A percentile compares a stretch with the other conserved stretches of the same genome.
phyloP scores from a whole-genome alignment of 1,140 invertebrate species.

The Psilanteris sp. region DNA sequence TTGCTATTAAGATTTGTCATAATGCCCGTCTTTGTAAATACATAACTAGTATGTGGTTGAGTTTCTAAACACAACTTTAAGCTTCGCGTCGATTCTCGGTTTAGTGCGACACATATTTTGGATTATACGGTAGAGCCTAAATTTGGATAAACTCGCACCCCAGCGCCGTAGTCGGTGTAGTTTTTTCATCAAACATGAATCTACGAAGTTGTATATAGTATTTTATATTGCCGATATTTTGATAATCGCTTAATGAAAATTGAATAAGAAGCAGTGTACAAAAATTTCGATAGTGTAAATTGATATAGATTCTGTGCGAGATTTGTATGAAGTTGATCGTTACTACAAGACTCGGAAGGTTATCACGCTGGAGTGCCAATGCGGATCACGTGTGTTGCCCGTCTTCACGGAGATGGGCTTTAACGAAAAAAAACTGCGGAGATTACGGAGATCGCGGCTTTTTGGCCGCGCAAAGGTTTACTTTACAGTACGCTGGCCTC shows the following conservation, averaged over 20 bases:
- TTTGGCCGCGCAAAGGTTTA: slow-evolving; percentile 84
- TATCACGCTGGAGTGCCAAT: slow-evolving; percentile 79
- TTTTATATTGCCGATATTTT: background rate
- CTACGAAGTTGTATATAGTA: background rate
- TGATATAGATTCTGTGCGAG: slow-evolving; percentile 11
- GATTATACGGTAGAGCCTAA: no score
- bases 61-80: background rate
- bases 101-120: no score
- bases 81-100: background rate
- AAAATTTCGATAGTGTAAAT: slow-evolving; percentile 9
- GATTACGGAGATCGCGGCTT: slow-evolving; percentile 82
- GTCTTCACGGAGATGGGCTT: slow-evolving; percentile 81
- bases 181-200: no score
- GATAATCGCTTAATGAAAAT: no score
- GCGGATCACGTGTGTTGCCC: slow-evolving; percentile 78
- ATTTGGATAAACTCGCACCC: no score
- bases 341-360: slow-evolving; percentile 63
- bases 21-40: background rate
- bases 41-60: background rate
- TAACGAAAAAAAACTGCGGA: slow-evolving; percentile 82
- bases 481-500: slow-evolving; percentile 82
- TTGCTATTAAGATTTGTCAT: slow-evolving; percentile 9
- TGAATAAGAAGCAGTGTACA: no score
- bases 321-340: slow-evolving; percentile 50
- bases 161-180: no score